Base-by-base conservation (phyloP, 2,888 invertebrate genomes). In the Argyresthia goedartella region DNA sequence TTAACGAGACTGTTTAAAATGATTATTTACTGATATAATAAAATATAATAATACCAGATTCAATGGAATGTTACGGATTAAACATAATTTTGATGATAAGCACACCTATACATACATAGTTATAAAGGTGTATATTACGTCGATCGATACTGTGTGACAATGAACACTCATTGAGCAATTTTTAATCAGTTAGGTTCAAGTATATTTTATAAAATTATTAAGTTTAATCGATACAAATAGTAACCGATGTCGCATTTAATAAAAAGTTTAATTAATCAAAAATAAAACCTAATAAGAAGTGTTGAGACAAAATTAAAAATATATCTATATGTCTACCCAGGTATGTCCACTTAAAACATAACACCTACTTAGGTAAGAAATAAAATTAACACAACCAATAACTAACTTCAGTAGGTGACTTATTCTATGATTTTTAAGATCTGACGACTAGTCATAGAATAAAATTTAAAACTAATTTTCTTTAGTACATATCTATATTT, bases 131-230 rank as follows among this genome's bases (percentile, higher is more conserved):
- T 25, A 25, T 25, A 25, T 25, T 25, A 25, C 25, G 25, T 25
- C 3, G 25, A 25, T 25, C 25, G 33, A 8, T 4, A 48, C 10
- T 36, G 13, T 36, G 15, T n/a, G 13, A 48, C 36, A 48, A 7
- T 47, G 14, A 48, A 48, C 36, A 71, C 69, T 67, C 69, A 66
- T 73, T 74, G 72, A 73, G 73, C 73, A 73, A 73, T 63, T 63
- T 61, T 63, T 33, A 46, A 16, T 25, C 14, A 25, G 8, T 46
- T 25, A 16, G 14, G 8, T 11, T 44, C 25, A 15, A 15, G 9
- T 14, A 14, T 15, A 45, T 8, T 45, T 8, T 45, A 8, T 16
- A 45, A 8, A 45, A 45, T n/a, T n/a, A n/a, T n/a, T n/a, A n/a
- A n/a, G 6, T 44, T 44, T 44, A 8, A 16, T 7, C 4, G 15